These are phyloP conservation scores for Pseudomugil tenellus DNA, from an alignment of 2,797 vertebrate species.

Conservation along the genomic window DNA sequence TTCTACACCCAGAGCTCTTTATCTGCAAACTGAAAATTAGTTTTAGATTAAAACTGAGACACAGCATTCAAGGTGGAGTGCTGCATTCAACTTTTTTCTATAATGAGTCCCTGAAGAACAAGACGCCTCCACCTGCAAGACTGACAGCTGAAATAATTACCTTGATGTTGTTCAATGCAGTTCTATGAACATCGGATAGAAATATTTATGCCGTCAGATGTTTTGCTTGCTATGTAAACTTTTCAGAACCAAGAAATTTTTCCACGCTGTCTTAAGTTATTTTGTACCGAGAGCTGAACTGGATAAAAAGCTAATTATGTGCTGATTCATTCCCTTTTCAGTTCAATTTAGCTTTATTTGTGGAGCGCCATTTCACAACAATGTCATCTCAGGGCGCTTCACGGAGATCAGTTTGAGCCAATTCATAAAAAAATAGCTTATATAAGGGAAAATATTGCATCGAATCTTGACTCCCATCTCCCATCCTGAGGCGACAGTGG, in stretches of 20 bases:
- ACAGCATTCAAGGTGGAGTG: background rate
- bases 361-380: too few relatives aligned
- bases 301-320: background rate
- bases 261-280: background rate
- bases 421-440: too few relatives aligned
- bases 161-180: background rate
- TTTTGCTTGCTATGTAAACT: background rate
- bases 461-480: too few relatives aligned
- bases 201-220: background rate
- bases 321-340: background rate
- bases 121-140: background rate
- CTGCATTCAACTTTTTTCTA: conserved; percentile 6
- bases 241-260: background rate
- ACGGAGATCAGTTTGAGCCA: too few relatives aligned
- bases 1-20: background rate
- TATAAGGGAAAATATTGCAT: too few relatives aligned
- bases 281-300: background rate
- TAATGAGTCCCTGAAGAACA: conserved; percentile 27
- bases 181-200: background rate
- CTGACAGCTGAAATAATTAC: conserved; percentile 9
- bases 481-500: too few relatives aligned
- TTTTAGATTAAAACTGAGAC: conserved; percentile 15
- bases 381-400: too few relatives aligned
- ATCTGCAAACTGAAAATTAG: conserved; percentile 6
- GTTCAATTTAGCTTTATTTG: too few relatives aligned